These are phyloP conservation scores for Bufotes viridis DNA, from an alignment of 2,797 vertebrate genomes.

Conservation along the genomic window DNA sequence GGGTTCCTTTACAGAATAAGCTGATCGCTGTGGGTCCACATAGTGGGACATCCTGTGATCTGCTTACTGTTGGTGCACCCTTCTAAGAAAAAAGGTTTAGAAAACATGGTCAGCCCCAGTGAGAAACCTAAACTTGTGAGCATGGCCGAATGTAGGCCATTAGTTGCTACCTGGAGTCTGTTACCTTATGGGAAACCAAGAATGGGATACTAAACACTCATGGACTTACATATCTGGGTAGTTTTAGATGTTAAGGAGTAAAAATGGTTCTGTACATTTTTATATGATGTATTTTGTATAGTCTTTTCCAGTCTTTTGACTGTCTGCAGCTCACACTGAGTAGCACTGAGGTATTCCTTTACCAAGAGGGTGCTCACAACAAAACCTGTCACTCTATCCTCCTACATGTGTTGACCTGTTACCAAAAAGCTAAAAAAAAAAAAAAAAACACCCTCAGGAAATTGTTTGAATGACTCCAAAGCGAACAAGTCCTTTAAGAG, in stretches of 20 bases:
- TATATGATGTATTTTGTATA: background rate
- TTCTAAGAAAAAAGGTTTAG: background rate
- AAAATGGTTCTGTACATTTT: background rate
- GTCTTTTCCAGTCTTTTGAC: background rate
- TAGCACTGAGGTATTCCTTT: conserved; percentile 43
- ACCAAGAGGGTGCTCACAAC: conserved; percentile 40
- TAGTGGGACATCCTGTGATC: background rate
- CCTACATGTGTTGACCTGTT: conserved; percentile 72
- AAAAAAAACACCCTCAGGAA: conserved; percentile 55
- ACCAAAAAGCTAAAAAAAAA: conserved; percentile 39
- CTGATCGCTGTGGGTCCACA: background rate
- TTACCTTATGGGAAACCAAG: background rate
- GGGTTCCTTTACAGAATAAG: background rate
- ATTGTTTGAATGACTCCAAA: conserved; percentile 65
- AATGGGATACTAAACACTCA: background rate
- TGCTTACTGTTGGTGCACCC: background rate
- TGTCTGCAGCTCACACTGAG: background rate
- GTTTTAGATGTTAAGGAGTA: background rate
- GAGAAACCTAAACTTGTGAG: background rate
- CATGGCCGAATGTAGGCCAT: background rate
- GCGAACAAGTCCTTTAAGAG: conserved; percentile 74
- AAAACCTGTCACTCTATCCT: conserved; percentile 52
- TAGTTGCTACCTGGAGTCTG: background rate
- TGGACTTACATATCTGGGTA: background rate
- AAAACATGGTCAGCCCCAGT: background rate